A percentile compares a stretch with the other conserved stretches of the same genome.
Conservation (phyloP, 2,888 invertebrate species). For the Uropetala carovei region DNA sequence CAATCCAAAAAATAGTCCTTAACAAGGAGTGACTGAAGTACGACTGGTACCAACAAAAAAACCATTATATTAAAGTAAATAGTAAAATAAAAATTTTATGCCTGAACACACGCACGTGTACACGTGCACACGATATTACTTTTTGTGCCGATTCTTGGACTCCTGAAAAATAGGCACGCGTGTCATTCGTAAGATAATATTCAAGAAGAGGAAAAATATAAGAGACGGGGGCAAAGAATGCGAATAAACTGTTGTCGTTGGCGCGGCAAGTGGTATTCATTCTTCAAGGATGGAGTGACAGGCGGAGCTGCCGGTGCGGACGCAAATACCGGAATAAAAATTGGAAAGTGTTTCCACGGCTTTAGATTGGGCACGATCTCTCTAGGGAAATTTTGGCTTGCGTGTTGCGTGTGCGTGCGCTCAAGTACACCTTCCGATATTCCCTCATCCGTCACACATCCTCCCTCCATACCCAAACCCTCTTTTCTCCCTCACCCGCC, state of each 20-base stretch:
- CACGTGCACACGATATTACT: too few species aligned
- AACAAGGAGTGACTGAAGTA: too few species aligned
- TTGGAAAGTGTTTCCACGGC: neutral
- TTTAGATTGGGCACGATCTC: constrained; percentile 6
- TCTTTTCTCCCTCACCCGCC: neutral
- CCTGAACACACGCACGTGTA: too few species aligned
- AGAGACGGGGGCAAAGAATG: neutral
- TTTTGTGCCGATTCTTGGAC: too few species aligned
- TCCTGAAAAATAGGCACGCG: too few species aligned
- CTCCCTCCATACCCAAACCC: neutral
- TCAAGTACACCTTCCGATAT: neutral
- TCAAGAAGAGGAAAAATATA: neutral
- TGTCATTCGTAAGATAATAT: too few species aligned
- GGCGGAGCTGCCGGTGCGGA: neutral
- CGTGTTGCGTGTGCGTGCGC: neutral
- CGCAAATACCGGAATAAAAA: neutral
- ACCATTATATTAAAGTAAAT: too few species aligned
- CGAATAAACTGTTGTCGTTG: neutral
- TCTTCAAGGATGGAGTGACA: constrained; percentile 4
- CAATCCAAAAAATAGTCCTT: too few species aligned
- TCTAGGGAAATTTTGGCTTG: neutral
- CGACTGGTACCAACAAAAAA: too few species aligned
- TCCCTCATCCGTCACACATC: neutral
- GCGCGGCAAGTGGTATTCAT: neutral
- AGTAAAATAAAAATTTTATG: too few species aligned